Evolutionary conservation across 2,888 invertebrate genomes (phyloP).

Genomic region (Heliothis peltigera): DNA sequence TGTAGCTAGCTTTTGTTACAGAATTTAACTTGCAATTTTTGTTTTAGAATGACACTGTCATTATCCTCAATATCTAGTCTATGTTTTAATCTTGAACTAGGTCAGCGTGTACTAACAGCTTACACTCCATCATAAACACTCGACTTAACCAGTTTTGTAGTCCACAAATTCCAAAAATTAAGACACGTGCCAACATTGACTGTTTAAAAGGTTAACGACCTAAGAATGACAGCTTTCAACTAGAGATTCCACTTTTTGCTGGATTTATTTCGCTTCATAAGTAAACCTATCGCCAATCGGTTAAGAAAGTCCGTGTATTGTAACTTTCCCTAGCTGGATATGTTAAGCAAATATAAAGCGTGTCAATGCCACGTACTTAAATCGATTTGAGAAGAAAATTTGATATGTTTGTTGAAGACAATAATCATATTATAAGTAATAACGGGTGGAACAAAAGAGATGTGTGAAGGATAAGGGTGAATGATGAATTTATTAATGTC

Average conservation of each 20-base stretch:
- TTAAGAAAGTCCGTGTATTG: conserved; percentile 55
- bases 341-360: conserved; percentile 29
- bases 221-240: conserved; percentile 31
- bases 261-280: conserved; percentile 19
- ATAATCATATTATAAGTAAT: conserved; percentile 1
- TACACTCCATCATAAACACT: conserved; percentile 9
- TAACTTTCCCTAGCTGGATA: conserved; percentile 51
- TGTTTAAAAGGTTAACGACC: conserved; percentile 4
- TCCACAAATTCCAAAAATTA: conserved; percentile 27
- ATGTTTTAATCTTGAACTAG: not conserved
- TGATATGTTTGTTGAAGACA: conserved; percentile 1
- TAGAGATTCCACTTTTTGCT: conserved; percentile 31
- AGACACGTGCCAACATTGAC: conserved; percentile 5
- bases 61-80: not conserved
- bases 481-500: not conserved
- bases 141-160: conserved; percentile 18
- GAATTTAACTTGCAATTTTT: not conserved
- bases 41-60: not conserved
- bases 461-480: not conserved
- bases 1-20: not conserved
- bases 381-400: conserved; percentile 17
- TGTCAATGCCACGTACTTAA: conserved; percentile 23
- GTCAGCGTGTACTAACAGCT: not conserved
- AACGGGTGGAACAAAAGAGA: not conserved
- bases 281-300: conserved; percentile 26